phyloP scores from a whole-genome alignment of 2,113 vertebrate genomes.

The Vicugna pacos region DNA sequence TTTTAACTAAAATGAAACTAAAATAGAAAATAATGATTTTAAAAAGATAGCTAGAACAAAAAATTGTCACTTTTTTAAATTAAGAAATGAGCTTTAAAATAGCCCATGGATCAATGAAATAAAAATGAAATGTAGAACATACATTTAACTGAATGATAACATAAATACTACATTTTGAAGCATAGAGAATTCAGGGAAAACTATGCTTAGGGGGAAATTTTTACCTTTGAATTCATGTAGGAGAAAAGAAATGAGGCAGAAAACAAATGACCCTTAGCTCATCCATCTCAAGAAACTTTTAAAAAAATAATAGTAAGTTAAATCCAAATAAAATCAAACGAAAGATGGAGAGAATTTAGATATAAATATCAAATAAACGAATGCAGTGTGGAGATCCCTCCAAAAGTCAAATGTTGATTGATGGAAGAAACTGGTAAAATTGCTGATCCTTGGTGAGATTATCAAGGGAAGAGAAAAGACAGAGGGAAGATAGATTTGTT shows the following conservation, averaged over 20 bases:
- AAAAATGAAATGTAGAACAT: neutral
- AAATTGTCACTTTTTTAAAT: neutral
- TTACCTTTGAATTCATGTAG: neutral
- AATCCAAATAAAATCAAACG: neutral
- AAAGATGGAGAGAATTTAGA: neutral
- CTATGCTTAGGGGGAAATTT: neutral
- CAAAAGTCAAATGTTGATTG: neutral
- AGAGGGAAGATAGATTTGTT: neutral
- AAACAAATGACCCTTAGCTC: neutral
- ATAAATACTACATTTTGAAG: neutral
- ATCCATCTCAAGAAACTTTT: neutral
- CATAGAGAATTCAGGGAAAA: neutral
- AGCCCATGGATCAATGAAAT: neutral
- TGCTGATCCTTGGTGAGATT: neutral
- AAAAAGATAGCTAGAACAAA: neutral
- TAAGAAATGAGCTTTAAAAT: neutral
- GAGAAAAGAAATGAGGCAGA: slow-evolving; percentile 16
- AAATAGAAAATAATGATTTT: neutral
- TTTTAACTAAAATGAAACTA: slow-evolving; percentile 8
- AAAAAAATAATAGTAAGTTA: neutral
- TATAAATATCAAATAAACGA: neutral
- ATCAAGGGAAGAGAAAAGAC: neutral
- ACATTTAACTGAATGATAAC: neutral
- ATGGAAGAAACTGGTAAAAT: neutral
- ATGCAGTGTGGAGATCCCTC: neutral